Base-by-base conservation (phyloP, 2,113 vertebrate species). In the Neotragus pygmaeus region DNA sequence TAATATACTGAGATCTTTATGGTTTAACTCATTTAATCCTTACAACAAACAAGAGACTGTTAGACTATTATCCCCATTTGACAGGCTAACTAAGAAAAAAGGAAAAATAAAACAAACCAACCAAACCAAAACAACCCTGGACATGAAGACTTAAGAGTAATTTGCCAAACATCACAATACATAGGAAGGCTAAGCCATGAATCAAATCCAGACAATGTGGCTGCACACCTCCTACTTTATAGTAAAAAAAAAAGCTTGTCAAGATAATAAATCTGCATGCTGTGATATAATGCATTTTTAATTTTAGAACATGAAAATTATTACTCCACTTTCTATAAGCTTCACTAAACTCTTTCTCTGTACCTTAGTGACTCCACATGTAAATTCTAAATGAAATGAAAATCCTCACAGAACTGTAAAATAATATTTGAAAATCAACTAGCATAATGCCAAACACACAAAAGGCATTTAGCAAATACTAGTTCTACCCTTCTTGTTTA, bases 381-480 rank as follows among this genome's bases (percentile, higher is more conserved):
- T n/a, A 64, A 85, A 13, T 83, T 60, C 53, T 78, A 23, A 88
- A 93, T 73, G 45, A 7, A 93, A 30, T 2, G 47, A 75, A 86
- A 96, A 87, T 77, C 47, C 39, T 87, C 39, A 77, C 2, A 93
- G 47, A 7, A 14, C 36, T 82, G n/a, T 89, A 60, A 86, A 94
- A 36, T 33, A 70, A 19, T 88, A 94, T 30, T 36, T 82, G 39
- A 49, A 64, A 78, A 82, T 47, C 36, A 92, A 57, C n/a, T 80
- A 77, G 30, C 25, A 30, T n/a, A 96, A 88, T 21, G 23, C n/a
- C 36, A 88, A 90, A 51, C 60, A 93, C 11, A 82, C 12, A 88
- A 9, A 70, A 89, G 39, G 49, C 36, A 93, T 45, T 92, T 90
- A 87, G 58, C n/a, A 94, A 91, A 85, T 84, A 85, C 14, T 43